phyloP scores from a whole-genome alignment of 2,888 invertebrate genomes.

The Acholoe squamosa region DNA sequence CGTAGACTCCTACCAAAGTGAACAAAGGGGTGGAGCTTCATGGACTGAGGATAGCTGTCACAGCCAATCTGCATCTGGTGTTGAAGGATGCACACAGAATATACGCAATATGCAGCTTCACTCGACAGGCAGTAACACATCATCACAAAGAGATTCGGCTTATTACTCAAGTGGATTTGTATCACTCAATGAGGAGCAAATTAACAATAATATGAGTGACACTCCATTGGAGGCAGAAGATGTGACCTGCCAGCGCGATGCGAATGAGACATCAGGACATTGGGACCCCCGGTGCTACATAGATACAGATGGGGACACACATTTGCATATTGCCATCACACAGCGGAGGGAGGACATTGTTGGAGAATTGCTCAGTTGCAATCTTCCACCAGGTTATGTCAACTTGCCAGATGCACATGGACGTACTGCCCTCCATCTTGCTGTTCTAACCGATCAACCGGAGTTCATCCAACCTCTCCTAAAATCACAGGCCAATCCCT shows the following conservation, averaged over 20 bases:
- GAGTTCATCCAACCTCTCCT: neutral
- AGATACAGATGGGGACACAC: conserved; percentile 40
- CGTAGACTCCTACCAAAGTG: too few relatives aligned
- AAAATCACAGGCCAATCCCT: neutral
- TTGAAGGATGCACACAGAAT: neutral
- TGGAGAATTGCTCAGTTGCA: neutral
- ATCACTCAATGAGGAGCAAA: neutral
- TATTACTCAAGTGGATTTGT: neutral
- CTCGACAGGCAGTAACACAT: neutral
- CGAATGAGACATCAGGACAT: neutral
- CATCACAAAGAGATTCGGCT: neutral
- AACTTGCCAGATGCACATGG: neutral
- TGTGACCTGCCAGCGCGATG: neutral
- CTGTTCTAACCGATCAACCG: conserved; percentile 18
- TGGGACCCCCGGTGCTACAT: neutral
- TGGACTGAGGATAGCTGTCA: neutral
- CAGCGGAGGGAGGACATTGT: conserved; percentile 39
- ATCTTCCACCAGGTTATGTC: neutral
- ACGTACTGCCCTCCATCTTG: conserved; percentile 30
- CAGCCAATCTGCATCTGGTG: neutral
- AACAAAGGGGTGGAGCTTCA: neutral
- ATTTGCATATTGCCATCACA: conserved; percentile 7
- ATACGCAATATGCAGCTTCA: neutral
- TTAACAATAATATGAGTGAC: neutral
- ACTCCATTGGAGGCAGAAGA: neutral